phyloP scores from a whole-genome alignment of 1,140 invertebrate species.

The Lutraria rhynchaena region DNA sequence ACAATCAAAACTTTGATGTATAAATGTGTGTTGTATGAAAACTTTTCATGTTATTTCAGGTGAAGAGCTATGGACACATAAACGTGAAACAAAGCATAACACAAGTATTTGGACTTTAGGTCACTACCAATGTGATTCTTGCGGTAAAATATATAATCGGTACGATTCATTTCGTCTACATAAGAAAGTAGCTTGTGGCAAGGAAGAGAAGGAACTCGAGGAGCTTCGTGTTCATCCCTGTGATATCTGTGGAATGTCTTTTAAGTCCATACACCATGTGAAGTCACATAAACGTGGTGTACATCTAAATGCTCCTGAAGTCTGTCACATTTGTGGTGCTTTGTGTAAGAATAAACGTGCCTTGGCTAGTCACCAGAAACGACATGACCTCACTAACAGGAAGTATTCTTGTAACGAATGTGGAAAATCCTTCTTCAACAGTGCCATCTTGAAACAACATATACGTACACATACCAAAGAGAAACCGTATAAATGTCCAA shows the following conservation, averaged over 20 bases:
- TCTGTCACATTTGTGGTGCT: constrained; percentile 14
- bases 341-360: constrained; percentile 12
- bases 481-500: constrained; percentile 29
- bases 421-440: constrained; percentile 14
- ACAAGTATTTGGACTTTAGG: not conserved
- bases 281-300: constrained; percentile 11
- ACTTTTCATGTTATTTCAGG: constrained; percentile 16
- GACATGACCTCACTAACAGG: constrained; percentile 17
- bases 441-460: constrained; percentile 18
- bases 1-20: too few relatives aligned
- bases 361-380: not conserved
- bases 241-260: constrained; percentile 10
- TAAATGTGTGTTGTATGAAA: not conserved
- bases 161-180: constrained; percentile 7
- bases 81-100: constrained; percentile 19
- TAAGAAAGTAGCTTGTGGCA: constrained; percentile 11
- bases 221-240: constrained; percentile 2
- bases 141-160: constrained; percentile 7
- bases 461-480: constrained; percentile 25
- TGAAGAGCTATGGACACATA: constrained; percentile 25
- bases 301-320: constrained; percentile 20
- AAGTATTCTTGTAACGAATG: constrained; percentile 15
- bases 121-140: constrained; percentile 24
- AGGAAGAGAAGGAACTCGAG: constrained; percentile 10
- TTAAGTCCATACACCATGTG: constrained; percentile 5